These are phyloP conservation scores for Synanthedon vespiformis DNA, from an alignment of 2,888 invertebrate genomes.

Conservation along the genomic window DNA sequence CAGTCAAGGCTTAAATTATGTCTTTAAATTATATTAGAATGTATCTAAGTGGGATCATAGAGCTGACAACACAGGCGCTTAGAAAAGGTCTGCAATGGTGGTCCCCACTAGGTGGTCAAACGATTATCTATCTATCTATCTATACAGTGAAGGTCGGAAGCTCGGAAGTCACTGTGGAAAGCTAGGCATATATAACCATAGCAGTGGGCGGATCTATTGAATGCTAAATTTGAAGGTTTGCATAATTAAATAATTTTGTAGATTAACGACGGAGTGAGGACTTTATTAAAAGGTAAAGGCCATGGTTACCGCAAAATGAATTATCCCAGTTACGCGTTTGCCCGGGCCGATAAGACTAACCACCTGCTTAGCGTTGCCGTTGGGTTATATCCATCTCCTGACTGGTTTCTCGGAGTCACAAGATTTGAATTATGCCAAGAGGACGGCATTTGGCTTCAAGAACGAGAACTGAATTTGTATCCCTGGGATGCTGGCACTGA, in stretches of 20 bases:
- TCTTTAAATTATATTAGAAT: too few species aligned
- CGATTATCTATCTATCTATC: too few species aligned
- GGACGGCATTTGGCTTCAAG: conserved; percentile 90
- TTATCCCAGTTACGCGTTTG: conserved; percentile 44
- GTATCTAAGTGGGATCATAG: too few species aligned
- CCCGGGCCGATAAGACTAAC: conserved; percentile 42
- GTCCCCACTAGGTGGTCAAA: too few species aligned
- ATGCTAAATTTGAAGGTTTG: too few species aligned
- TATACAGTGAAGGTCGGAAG: too few species aligned
- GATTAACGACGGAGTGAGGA: conserved; percentile 52
- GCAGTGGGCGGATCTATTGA: too few species aligned
- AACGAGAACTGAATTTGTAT: conserved; percentile 84
- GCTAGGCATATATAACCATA: too few species aligned
- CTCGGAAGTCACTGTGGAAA: too few species aligned
- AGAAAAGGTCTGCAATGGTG: too few species aligned
- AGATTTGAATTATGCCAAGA: conserved; percentile 87
- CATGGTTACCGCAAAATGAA: conserved; percentile 51
- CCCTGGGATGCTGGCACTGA: conserved; percentile 98
- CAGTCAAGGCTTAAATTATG: too few species aligned
- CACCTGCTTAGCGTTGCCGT: conserved; percentile 45
- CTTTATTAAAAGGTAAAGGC: conserved; percentile 56
- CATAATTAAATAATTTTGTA: conserved; percentile 7
- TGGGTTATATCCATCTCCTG: conserved; percentile 75
- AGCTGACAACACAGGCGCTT: too few species aligned
- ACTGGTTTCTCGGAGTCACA: conserved; percentile 96